Evolutionary conservation across 1,140 invertebrate genomes (phyloP), one percentile per base, ranked within the genome.

Genomic region (Goniozus legneri): DNA sequence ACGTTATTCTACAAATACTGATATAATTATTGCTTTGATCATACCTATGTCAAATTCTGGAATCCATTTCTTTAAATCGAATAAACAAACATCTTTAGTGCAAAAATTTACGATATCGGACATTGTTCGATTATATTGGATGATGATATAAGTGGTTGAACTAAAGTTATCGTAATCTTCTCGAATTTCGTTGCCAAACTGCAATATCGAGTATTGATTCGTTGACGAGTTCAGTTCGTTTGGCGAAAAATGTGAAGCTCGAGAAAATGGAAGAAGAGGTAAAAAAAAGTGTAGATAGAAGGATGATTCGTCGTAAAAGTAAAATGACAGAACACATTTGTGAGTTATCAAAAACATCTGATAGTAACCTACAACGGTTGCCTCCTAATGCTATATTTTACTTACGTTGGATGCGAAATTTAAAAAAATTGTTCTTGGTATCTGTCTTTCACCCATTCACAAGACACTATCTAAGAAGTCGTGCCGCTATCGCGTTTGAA

Each of bases 381-480:
- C 64, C 60, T 1, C 68, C 68, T 0, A 71, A 65, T 13, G 61
- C 62, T 4, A 50, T 30, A 41, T 51, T 54, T 10, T 36, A 44
- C 10, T 21, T 21, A 1, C 55, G 58, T 0, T 49, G 64, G 37
- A 69, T 53, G 31, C 36, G 67, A 13, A 45, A 38, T 4, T 52
- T 69, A 33, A 65, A 68, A 20, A 71, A 71, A 19, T 10, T 62
- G 0, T 43, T 71, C n/a, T 34, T 67, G 2, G 57, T 66, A 13
- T 62, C 54, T 0, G 27, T 46, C 0, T 38, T 39, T 3, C 67
- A 71, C 40, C 65, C 69, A 0, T 52, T 60, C 8, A 64, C 65
- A 0, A 50, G 35, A 21, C 50, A 52, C 30, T 51, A 56, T 12
- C 43, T 71, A 6, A 55, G 67, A 2, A 71, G 69, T 40, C 52